A percentile compares a stretch with the other conserved stretches of the same genome.
Evolutionary conservation across 2,113 vertebrate genomes (phyloP).

Genomic region (Gobius niger): DNA sequence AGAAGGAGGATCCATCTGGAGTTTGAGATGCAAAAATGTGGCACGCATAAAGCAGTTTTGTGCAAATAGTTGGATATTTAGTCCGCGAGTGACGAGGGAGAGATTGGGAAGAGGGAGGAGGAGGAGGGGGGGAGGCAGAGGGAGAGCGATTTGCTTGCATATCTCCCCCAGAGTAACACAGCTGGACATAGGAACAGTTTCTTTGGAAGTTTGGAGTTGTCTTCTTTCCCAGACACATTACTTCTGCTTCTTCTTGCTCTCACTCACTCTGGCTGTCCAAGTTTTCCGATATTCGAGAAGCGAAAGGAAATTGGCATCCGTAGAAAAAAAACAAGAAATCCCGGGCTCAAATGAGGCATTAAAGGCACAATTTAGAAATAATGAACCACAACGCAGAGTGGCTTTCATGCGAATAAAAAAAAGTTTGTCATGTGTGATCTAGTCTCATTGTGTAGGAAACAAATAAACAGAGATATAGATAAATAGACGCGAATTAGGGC

Average conservation of each 20-base stretch:
- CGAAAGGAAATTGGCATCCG: slow-evolving; percentile 47
- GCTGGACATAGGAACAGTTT: slow-evolving; percentile 59
- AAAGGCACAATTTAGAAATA: slow-evolving; percentile 19
- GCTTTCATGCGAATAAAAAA: background rate
- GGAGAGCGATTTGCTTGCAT: slow-evolving; percentile 33
- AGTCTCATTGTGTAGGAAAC: too few species aligned
- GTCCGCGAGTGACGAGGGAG: slow-evolving; percentile 11
- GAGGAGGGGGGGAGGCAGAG: too few species aligned
- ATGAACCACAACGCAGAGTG: background rate
- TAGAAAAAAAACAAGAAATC: slow-evolving; percentile 22
- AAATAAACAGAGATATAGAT: too few species aligned
- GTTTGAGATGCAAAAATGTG: slow-evolving; percentile 29
- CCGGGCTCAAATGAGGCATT: slow-evolving; percentile 21
- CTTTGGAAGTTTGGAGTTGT: slow-evolving; percentile 45
- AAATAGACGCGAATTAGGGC: too few species aligned
- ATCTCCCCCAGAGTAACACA: slow-evolving; percentile 66
- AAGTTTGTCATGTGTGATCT: too few species aligned
- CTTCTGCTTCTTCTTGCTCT: slow-evolving; percentile 30
- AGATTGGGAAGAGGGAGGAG: slow-evolving; percentile 12
- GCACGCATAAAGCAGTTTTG: slow-evolving; percentile 46
- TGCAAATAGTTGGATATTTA: slow-evolving; percentile 43
- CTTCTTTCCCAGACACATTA: slow-evolving; percentile 62
- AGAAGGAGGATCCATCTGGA: slow-evolving; percentile 18
- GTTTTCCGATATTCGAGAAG: slow-evolving; percentile 59
- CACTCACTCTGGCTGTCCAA: slow-evolving; percentile 45